These are phyloP conservation scores for Drosophila bipectinata DNA, from an alignment of 1,140 invertebrate genomes.

Conservation along the genomic window DNA sequence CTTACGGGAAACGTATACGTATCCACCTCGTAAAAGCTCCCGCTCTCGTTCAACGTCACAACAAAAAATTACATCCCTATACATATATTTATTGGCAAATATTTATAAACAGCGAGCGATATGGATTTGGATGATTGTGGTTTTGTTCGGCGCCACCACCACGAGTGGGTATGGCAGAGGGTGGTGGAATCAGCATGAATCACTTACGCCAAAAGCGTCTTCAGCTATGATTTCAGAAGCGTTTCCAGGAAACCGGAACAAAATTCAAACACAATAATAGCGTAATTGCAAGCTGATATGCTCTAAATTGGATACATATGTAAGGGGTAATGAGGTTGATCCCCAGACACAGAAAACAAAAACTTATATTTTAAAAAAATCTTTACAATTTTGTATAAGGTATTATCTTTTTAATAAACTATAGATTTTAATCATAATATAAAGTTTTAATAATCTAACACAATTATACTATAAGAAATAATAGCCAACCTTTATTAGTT, in stretches of 20 bases:
- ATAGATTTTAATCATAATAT: too few relatives aligned
- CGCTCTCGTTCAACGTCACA: conserved; percentile 13
- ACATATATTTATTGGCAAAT: neutral
- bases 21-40: conserved; percentile 32
- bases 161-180: neutral
- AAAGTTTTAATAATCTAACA: too few relatives aligned
- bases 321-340: conserved; percentile 4
- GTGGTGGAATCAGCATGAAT: conserved; percentile 46
- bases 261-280: conserved; percentile 58
- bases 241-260: conserved; percentile 59
- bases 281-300: conserved; percentile 54
- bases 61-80: conserved; percentile 21
- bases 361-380: neutral
- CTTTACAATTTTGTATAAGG: too few relatives aligned
- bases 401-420: too few relatives aligned
- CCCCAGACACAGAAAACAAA: conserved; percentile 9
- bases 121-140: conserved; percentile 25
- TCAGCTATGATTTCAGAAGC: conserved; percentile 69
- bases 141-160: conserved; percentile 37
- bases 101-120: conserved; percentile 28
- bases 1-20: neutral
- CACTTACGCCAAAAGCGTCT: conserved; percentile 61
- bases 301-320: conserved; percentile 9
- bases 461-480: too few relatives aligned
- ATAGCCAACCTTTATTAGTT: too few relatives aligned